Evolutionary conservation across 1,140 invertebrate species (phyloP), one percentile per base, ranked within the genome.

Genomic region (Trichogramma pretiosum): DNA sequence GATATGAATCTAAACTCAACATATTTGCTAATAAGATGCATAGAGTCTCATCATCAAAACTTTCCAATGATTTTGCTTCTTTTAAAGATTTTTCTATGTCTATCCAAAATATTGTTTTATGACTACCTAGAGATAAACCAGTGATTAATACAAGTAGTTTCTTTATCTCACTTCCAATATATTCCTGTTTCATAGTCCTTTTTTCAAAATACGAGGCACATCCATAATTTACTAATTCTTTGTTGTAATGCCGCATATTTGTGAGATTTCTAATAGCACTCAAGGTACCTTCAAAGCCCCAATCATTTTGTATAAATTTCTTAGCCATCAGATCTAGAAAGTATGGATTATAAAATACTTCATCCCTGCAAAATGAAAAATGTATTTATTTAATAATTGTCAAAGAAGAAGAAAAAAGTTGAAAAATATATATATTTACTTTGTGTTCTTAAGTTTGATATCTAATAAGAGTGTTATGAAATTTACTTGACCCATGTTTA

Each of bases 191-290:
- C 10, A 47, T 1, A 32, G 5, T 16, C 7, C 1, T 40, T 24
- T 17, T 40, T 47, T 47, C 46, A 40, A 23, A 47, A 32, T 39
- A 47, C 18, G 24, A n/a, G 9, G 46, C 37, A 47, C 18, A 39
- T 10, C 2, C 7, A 24, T 47, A 47, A 17, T 47, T 47, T 5
- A 47, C 23, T 7, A 47, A n/a, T 8, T 33, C 28, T 40, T 2
- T 17, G 26, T 11, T 32, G 23, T 17, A 10, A 33, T 40, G 21
- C 24, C 24, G 19, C 5, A 40, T 24, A 13, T 0, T 18, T 5
- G 1, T 16, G 2, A 47, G 17, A 26, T 37, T 14, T 16, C 24
- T 47, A 11, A 47, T n/a, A 11, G 5, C 18, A 47, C 37, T 47
- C 22, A 33, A 28, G 5, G 36, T 28, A 23, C 13, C 5, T 11